A percentile compares a stretch with the other conserved stretches of the same genome.
Evolutionary conservation across 2,113 vertebrate species (phyloP).

Genomic region (Platycercus adscitus): DNA sequence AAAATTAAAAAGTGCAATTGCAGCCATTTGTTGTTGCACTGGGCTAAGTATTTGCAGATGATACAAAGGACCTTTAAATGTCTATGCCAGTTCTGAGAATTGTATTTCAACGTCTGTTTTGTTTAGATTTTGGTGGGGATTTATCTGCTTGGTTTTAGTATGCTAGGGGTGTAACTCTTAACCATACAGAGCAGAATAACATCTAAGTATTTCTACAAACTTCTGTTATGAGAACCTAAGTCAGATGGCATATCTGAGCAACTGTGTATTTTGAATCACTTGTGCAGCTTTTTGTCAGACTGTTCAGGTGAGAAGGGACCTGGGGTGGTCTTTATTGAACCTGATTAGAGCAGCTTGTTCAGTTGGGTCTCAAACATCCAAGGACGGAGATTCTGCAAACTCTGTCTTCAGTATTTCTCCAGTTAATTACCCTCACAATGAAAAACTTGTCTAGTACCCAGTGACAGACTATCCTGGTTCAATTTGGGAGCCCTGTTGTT

Average conservation of each 20-base stretch:
- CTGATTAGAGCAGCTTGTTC: background rate
- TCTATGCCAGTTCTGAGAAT: background rate
- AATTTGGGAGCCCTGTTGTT: background rate
- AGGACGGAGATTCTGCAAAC: background rate
- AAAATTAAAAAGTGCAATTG: background rate
- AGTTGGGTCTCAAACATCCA: background rate
- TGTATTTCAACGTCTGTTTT: background rate
- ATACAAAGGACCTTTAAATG: background rate
- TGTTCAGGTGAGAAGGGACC: background rate
- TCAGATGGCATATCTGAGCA: background rate
- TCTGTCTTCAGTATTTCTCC: background rate
- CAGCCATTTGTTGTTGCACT: background rate
- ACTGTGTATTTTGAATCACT: background rate
- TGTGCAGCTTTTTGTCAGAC: background rate
- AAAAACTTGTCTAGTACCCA: background rate
- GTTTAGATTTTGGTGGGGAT: background rate
- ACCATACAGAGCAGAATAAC: background rate
- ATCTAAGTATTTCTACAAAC: background rate
- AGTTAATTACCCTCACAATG: background rate
- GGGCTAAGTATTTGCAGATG: background rate
- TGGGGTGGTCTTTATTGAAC: background rate
- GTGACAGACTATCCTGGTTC: background rate
- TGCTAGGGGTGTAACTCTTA: background rate
- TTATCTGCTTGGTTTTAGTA: background rate
- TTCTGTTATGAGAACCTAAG: background rate